A percentile compares a stretch with the other conserved stretches of the same genome.
These are phyloP conservation scores for Ctenodactylus gundi DNA, from an alignment of 2,113 vertebrate genomes.

Conservation along the genomic window DNA sequence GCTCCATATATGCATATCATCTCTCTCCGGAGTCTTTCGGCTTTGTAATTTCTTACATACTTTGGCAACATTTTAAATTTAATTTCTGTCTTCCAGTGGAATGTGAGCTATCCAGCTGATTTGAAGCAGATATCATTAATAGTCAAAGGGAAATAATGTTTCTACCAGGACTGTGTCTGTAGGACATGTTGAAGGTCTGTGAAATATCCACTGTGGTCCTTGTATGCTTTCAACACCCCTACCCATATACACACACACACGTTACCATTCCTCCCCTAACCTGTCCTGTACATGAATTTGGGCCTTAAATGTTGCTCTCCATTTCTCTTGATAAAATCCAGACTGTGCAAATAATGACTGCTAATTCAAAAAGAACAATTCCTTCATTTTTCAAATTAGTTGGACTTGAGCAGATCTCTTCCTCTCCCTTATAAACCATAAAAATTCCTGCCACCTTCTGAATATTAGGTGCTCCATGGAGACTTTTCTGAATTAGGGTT, in stretches of 20 bases:
- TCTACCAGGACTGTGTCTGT: neutral
- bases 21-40: neutral
- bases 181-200: neutral
- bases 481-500: neutral
- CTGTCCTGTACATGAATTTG: neutral
- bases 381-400: neutral
- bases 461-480: neutral
- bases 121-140: neutral
- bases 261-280: neutral
- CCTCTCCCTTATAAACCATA: neutral
- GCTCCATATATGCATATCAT: neutral
- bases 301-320: neutral
- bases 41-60: neutral
- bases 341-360: neutral
- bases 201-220: neutral
- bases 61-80: neutral
- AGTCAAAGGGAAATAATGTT: neutral
- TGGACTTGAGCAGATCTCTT: neutral
- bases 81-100: neutral
- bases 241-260: too few relatives aligned
- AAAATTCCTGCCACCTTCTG: neutral
- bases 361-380: constrained; percentile 3
- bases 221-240: neutral
- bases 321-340: neutral
- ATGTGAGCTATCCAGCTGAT: neutral